Percentiles rank a stretch among this genome's conserved stretches.
Evolutionary conservation across 1,140 invertebrate genomes (phyloP).

Genomic region (Phenacoccus solenopsis): DNA sequence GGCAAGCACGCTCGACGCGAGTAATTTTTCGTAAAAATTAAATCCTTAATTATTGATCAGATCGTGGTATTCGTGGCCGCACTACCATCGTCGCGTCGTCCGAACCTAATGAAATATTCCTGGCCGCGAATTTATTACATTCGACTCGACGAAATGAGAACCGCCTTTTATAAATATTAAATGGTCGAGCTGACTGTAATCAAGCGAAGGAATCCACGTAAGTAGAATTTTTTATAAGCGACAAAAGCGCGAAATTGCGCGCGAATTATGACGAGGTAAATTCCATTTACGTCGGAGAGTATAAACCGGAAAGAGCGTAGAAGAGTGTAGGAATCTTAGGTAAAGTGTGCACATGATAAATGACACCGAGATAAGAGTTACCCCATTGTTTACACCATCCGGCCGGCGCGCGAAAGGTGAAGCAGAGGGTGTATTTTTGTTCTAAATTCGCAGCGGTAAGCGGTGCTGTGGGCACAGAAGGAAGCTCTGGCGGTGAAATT

Average conservation of each 20-base stretch:
- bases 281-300: not conserved
- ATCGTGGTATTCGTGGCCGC: not conserved
- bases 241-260: no score
- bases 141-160: no score
- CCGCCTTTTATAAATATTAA: no score
- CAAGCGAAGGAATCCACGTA: no score
- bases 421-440: not conserved
- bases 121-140: no score
- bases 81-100: no score
- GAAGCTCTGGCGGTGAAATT: not conserved
- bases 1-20: not conserved
- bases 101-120: no score
- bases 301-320: slow-evolving; percentile 1
- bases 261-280: not conserved
- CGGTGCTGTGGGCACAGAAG: not conserved
- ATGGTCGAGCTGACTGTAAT: no score
- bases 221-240: no score
- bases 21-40: not conserved
- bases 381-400: slow-evolving; percentile 1
- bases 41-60: not conserved
- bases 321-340: not conserved
- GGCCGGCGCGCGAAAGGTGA: not conserved
- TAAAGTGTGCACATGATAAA: slow-evolving; percentile 2
- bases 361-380: not conserved
- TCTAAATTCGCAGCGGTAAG: not conserved